Evolutionary conservation across 2,113 vertebrate genomes (phyloP).

Genomic region (cat (Felis catus)): F.catus_Fca126_mat1.0 CM031414.1:61837001-61837500

Average conservation of each 20-base stretch:
- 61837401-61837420: neutral
- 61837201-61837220: neutral
- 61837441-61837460: neutral
- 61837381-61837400: conserved; percentile 13
- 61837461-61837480: neutral
- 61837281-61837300: conserved; percentile 5
- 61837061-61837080: neutral
- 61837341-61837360: neutral
- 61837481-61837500: neutral
- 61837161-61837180: neutral
- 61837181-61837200: neutral
- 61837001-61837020: neutral
- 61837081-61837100: neutral
- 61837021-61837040: neutral
- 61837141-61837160: neutral
- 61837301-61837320: neutral
- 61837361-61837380: conserved; percentile 48
- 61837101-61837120: neutral
- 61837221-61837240: neutral
- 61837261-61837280: neutral
- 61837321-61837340: neutral
- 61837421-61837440: conserved; percentile 28
- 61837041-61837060: neutral
- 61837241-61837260: neutral
- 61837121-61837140: neutral